Base-by-base conservation (phyloP, 2,113 vertebrate genomes). In the Pionites leucogaster region DNA sequence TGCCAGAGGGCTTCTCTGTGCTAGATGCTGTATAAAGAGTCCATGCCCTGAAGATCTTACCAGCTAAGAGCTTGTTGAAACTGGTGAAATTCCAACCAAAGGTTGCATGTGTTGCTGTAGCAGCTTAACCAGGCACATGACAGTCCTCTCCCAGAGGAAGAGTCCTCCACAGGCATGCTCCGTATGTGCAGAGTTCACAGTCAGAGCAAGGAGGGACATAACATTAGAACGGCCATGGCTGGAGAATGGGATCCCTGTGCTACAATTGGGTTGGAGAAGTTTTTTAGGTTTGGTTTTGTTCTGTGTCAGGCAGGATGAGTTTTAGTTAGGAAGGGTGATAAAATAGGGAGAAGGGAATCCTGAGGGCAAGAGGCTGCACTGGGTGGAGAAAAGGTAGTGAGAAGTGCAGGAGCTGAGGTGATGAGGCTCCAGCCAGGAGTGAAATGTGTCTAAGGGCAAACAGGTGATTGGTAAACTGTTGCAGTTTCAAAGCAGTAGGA, bases 131-230 rank as follows among this genome's bases (percentile, higher is more conserved):
- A 37, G 13, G 16, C 24, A 16, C 10, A 5, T 18, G 63, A 15
- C 9, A 79, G 3, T 29, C 29, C 50, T 84, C 46, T 70, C 37
- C 9, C n/a, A 71, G 50, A 46, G 70, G n/a, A 68, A 19, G 0
- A 0, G 6, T 44, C 24, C 53, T 76, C 44, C 35, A 13, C 46
- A 69, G 57, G 33, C 2, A 0, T 65, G 59, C 4, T 35, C 22
- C 0, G 0, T 3, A 1, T 5, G 2, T 17, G 8, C 33, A 72
- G 25, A 53, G 28, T 0, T 59, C 37, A 27, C 20, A 41, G 28
- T 20, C 4, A 8, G 37, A 88, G 33, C 47, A 39, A 68, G 60
- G 75, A 67, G 18, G 18, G 24, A 1, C 14, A 14, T 29, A 47
- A 41, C 14, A 22, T 12, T 37, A 22, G n/a, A 53, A 42, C 9